Percentiles rank a stretch among this genome's conserved stretches.
phyloP scores from a whole-genome alignment of 2,797 vertebrate species.

The Brotogeris chrysoptera region DNA sequence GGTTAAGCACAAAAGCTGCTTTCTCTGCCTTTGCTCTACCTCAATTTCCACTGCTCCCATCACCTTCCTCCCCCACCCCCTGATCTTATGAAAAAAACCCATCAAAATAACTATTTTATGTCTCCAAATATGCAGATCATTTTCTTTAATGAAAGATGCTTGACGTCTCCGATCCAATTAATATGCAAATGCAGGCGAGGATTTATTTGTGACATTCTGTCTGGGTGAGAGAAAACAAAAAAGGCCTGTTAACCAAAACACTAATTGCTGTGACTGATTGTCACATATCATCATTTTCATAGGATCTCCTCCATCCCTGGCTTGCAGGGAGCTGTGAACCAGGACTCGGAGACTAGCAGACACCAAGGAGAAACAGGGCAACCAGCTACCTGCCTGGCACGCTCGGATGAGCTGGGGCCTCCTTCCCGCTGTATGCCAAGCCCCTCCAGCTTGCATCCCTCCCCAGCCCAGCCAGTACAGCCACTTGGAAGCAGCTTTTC shows the following conservation, averaged over 20 bases:
- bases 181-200: constrained; percentile 99
- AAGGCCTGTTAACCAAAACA: constrained; percentile 99
- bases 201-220: constrained; percentile 99
- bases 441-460: constrained; percentile 13
- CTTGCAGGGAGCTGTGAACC: constrained; percentile 78
- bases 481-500: background rate
- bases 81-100: constrained; percentile 86
- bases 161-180: constrained; percentile 99
- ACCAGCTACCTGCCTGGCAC: constrained; percentile 67
- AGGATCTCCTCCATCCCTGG: constrained; percentile 94
- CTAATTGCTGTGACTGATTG: constrained; percentile 99
- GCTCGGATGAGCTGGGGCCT: constrained; percentile 26
- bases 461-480: background rate
- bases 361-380: constrained; percentile 83
- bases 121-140: constrained; percentile 99
- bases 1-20: constrained; percentile 77
- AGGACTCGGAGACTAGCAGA: constrained; percentile 69
- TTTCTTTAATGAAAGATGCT: constrained; percentile 99
- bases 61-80: constrained; percentile 89
- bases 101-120: constrained; percentile 99
- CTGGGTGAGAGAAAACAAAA: constrained; percentile 99
- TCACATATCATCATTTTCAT: constrained; percentile 99
- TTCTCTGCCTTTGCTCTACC: constrained; percentile 77
- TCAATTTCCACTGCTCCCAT: constrained; percentile 98
- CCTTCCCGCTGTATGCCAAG: background rate